A percentile compares a stretch with the other conserved stretches of the same genome.
Conservation (phyloP, 2,888 invertebrate species). For the Mythimna loreyi region DNA sequence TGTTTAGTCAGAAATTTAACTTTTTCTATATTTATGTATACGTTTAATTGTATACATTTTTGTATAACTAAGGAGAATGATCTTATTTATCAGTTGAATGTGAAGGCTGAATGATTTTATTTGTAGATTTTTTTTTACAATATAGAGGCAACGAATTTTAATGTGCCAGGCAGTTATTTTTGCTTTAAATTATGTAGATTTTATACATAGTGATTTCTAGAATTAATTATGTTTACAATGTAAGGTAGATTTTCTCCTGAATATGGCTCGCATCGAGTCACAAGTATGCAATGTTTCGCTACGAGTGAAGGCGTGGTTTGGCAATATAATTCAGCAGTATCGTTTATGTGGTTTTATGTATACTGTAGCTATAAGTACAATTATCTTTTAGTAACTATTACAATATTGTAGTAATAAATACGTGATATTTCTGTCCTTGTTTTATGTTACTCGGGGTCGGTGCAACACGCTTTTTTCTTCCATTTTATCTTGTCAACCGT, state of each 20-base stretch:
- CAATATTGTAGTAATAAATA: too few relatives aligned
- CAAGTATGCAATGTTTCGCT: neutral
- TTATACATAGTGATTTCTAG: neutral
- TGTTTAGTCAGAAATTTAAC: neutral
- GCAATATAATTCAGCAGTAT: conserved; percentile 1
- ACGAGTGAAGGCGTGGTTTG: neutral
- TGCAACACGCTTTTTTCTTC: too few relatives aligned
- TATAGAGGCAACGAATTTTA: conserved; percentile 5
- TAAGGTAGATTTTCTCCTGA: conserved; percentile 4
- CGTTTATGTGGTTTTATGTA: neutral
- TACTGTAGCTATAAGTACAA: conserved; percentile 12
- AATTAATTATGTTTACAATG: conserved; percentile 2
- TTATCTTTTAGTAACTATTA: neutral
- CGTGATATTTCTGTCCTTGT: too few relatives aligned
- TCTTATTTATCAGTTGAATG: conserved; percentile 5
- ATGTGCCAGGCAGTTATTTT: conserved; percentile 4
- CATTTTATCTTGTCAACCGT: too few relatives aligned
- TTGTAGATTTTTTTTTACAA: conserved; percentile 5
- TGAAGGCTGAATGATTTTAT: conserved; percentile 7
- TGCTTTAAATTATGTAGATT: conserved; percentile 9
- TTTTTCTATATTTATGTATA: conserved; percentile 14
- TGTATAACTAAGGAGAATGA: neutral
- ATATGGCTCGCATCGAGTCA: conserved; percentile 45
- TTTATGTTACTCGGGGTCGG: too few relatives aligned
- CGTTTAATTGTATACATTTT: neutral